Conservation (phyloP, 2,113 vertebrate species). For the Heteronetta atricapilla region DNA sequence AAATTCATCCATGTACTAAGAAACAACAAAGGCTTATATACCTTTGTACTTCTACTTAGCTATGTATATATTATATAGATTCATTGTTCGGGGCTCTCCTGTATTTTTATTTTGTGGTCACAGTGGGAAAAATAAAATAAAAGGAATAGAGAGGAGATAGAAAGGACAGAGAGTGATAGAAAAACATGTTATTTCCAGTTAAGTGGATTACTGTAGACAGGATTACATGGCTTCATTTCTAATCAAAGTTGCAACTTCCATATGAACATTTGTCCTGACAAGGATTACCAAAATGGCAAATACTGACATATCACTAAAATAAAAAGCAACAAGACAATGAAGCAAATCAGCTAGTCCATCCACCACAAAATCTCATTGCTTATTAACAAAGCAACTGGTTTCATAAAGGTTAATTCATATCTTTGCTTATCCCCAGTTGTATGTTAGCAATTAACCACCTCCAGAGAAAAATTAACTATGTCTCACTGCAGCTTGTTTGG, state of each 20-base stretch:
- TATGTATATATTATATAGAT: not conserved
- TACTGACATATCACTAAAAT: not conserved
- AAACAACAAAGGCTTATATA: not conserved
- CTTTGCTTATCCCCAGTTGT: not conserved
- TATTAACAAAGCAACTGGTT: not conserved
- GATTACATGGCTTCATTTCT: not conserved
- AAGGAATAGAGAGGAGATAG: not conserved
- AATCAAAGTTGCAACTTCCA: not conserved
- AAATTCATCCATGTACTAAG: not conserved
- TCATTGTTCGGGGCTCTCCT: not conserved
- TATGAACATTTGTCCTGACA: not conserved
- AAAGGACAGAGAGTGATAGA: not conserved
- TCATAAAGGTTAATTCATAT: not conserved
- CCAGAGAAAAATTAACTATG: not conserved
- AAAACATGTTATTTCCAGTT: not conserved
- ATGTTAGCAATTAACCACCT: not conserved
- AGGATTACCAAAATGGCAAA: not conserved
- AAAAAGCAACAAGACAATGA: not conserved
- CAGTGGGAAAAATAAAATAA: rapidly evolving
- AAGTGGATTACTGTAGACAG: not conserved
- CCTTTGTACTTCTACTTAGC: not conserved
- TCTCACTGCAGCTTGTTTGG: not conserved
- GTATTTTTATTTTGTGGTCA: not conserved
- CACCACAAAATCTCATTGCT: not conserved
- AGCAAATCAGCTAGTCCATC: not conserved